Evolutionary conservation across 2,797 vertebrate species (phyloP).

Genomic region (Tauraco hartlaubi): DNA sequence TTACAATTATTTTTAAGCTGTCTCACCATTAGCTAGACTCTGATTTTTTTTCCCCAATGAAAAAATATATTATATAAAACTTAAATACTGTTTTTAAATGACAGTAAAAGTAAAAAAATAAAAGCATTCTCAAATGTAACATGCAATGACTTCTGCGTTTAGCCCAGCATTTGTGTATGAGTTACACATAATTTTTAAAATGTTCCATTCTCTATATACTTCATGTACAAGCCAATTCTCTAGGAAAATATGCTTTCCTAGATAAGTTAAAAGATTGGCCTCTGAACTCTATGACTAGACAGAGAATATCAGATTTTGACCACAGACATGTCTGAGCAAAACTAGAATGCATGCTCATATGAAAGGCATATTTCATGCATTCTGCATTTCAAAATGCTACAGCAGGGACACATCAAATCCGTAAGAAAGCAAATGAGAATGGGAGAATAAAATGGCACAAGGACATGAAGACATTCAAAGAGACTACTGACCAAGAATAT

Average conservation of each 20-base stretch:
- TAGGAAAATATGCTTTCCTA: slow-evolving; percentile 39
- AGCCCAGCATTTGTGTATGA: background rate
- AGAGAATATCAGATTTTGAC: background rate
- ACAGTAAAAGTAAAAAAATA: background rate
- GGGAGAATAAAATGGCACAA: background rate
- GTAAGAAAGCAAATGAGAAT: slow-evolving; percentile 18
- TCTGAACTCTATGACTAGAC: background rate
- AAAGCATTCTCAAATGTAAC: background rate
- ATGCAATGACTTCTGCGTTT: background rate
- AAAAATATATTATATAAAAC: slow-evolving; percentile 37
- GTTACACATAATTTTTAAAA: slow-evolving; percentile 5
- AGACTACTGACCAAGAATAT: slow-evolving; percentile 18
- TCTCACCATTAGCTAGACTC: slow-evolving; percentile 48
- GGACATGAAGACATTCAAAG: background rate
- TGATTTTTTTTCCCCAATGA: background rate
- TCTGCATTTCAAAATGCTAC: slow-evolving; percentile 24
- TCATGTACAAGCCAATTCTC: slow-evolving; percentile 5
- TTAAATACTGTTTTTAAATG: background rate
- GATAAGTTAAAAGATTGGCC: background rate
- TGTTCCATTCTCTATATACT: slow-evolving; percentile 22
- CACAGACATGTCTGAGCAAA: background rate
- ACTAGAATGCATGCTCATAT: background rate
- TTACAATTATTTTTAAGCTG: slow-evolving; percentile 75
- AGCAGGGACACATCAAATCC: background rate
- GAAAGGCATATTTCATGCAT: slow-evolving; percentile 34